Conservation (phyloP, 2,797 vertebrate genomes). For the Champsocephalus gunnari region DNA sequence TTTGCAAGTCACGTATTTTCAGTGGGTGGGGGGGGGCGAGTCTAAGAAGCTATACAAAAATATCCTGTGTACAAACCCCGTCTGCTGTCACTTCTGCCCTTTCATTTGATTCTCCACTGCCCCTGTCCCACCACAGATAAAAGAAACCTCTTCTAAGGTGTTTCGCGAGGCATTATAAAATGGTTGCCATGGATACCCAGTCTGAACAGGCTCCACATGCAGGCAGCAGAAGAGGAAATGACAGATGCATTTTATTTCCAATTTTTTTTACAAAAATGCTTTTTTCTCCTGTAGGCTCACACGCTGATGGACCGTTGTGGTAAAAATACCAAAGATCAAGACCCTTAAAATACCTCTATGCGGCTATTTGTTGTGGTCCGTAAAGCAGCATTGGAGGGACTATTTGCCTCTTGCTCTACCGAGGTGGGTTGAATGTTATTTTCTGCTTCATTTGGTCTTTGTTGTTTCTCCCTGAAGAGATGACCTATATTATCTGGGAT, state of each 20-base stretch:
- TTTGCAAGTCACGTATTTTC: conserved; percentile 31
- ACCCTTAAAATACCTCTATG: conserved; percentile 33
- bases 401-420: conserved; percentile 64
- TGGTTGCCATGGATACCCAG: conserved; percentile 85
- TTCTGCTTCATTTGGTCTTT: conserved; percentile 77
- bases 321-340: conserved; percentile 64
- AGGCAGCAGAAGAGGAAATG: conserved; percentile 79
- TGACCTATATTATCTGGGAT: conserved; percentile 84
- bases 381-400: conserved; percentile 31
- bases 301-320: conserved; percentile 30
- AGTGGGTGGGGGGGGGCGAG: neutral
- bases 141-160: conserved; percentile 81
- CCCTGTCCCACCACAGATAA: conserved; percentile 73
- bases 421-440: conserved; percentile 70
- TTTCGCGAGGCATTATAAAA: conserved; percentile 83
- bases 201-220: conserved; percentile 77
- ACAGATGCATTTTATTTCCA: conserved; percentile 81
- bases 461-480: conserved; percentile 82
- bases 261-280: conserved; percentile 33
- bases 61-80: conserved; percentile 12
- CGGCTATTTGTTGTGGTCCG: conserved; percentile 35
- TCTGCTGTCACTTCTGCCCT: conserved; percentile 64
- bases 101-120: conserved; percentile 56
- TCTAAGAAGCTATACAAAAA: conserved; percentile 30
- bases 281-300: conserved; percentile 31